Evolutionary conservation across 2,888 invertebrate genomes (phyloP).

Genomic region (Heliothis peltigera): DNA sequence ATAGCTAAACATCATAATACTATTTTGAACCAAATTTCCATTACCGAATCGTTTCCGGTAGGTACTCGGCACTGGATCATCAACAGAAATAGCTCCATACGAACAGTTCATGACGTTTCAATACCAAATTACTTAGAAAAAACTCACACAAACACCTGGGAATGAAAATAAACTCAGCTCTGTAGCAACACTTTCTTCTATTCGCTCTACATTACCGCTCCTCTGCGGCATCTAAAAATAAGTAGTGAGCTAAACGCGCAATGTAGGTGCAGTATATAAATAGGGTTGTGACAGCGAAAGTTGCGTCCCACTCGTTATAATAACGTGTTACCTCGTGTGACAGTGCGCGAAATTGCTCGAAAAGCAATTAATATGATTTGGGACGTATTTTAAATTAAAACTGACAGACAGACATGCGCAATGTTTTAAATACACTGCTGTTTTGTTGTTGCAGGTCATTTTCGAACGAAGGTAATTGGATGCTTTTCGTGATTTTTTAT

Average conservation of each 20-base stretch:
- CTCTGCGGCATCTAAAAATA: neutral
- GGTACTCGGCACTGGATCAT: conserved; percentile 63
- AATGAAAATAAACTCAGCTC: conserved; percentile 43
- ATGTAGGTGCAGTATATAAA: conserved; percentile 53
- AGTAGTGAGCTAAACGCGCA: conserved; percentile 5
- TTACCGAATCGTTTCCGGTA: conserved; percentile 77
- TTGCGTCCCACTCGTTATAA: conserved; percentile 57
- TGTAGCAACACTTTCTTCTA: conserved; percentile 24
- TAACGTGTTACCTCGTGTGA: conserved; percentile 77
- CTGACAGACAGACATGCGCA: conserved; percentile 60
- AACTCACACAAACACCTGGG: conserved; percentile 55
- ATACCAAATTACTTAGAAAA: conserved; percentile 59
- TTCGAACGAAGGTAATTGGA: conserved; percentile 31
- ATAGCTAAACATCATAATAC: conserved; percentile 63
- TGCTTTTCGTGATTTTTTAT: conserved; percentile 13
- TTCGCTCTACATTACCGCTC: conserved; percentile 40
- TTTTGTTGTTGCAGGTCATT: conserved; percentile 54
- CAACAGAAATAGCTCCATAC: conserved; percentile 71
- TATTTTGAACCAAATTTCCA: conserved; percentile 63
- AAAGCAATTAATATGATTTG: conserved; percentile 78
- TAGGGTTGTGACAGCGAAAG: conserved; percentile 65
- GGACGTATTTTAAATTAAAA: conserved; percentile 66
- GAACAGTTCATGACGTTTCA: conserved; percentile 58
- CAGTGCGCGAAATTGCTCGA: conserved; percentile 81
- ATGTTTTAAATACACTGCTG: conserved; percentile 60